Base-by-base conservation (phyloP, 2,797 vertebrate genomes). In the Avahi laniger region DNA sequence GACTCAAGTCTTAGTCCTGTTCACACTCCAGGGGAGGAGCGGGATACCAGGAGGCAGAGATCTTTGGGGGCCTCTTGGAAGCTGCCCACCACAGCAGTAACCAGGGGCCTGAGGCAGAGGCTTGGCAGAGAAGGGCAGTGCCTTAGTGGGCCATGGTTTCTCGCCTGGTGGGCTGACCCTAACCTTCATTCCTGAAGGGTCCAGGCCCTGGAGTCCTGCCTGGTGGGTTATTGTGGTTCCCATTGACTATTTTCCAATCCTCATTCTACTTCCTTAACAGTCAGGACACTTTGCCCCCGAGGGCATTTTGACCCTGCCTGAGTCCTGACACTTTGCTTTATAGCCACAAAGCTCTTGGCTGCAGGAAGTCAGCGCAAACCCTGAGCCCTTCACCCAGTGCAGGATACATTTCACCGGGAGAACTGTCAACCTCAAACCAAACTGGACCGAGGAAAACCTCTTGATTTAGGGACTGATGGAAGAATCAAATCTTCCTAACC, bases 1-100 rank as follows among this genome's bases (percentile, higher is more conserved):
- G 59, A 61, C n/a, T n/a, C 46, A 0, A 85, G 48, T 11, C 11
- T 26, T 0, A 61, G 38, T 7, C 11, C 35, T 0, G 3, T 18
- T 24, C 20, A 10, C 18, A 5, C 48, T 65, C 7, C 4, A 70
- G n/a, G 11, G 73, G 22, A 14, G 22, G 35, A 5, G 3, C 2
- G 1, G 65, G 59, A 22, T 1, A 15, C 35, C 28, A 14, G 63
- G 88, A 54, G 35, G 20, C 26, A 41, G 67, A 72, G 30, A 4
- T 9, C 2, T 1, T 1, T 5, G 20, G 17, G 48, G 38, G 46
- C 12, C 54, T n/a, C 2, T 30, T 12, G 22, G 80, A 18, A 35
- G 50, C 30, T 7, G 17, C 26, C 43, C 18, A 4, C 33, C 0
- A 0, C 28, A 2, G 35, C 2, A 3, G 4, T 30, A 14, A 24